These are phyloP conservation scores for Himalopsyche japonica DNA, from an alignment of 2,888 invertebrate genomes.

Conservation along the genomic window DNA sequence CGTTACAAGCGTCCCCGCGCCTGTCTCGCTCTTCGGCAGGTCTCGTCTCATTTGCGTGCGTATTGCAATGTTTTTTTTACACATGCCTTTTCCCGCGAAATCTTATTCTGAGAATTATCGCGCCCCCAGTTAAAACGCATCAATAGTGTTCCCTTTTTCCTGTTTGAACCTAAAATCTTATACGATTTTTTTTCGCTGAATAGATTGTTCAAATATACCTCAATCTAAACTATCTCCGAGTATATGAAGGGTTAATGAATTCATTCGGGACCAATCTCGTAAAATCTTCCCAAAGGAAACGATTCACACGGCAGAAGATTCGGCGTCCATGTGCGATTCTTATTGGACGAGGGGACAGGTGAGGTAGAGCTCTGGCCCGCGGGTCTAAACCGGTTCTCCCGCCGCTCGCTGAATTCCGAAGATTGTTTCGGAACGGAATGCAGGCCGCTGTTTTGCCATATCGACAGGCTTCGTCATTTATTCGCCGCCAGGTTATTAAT, in stretches of 20 bases:
- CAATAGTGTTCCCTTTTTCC: no score
- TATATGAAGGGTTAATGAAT: no score
- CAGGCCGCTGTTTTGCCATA: neutral
- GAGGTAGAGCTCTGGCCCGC: neutral
- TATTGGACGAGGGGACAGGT: neutral
- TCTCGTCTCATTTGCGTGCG: neutral
- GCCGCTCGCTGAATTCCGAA: conserved; percentile 19
- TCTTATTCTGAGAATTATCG: neutral
- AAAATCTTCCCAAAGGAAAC: neutral
- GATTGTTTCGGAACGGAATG: conserved; percentile 9
- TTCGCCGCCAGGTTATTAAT: neutral
- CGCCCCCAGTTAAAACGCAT: neutral
- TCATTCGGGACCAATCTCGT: no score
- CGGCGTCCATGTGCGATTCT: neutral
- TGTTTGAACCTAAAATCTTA: no score
- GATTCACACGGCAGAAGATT: neutral
- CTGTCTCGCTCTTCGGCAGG: neutral
- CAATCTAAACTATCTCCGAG: no score
- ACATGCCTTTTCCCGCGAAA: neutral
- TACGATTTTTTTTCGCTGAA: no score
- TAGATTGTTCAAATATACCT: no score
- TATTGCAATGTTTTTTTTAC: neutral
- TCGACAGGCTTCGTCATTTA: neutral
- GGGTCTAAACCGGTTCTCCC: conserved; percentile 20
- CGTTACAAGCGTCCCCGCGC: neutral